Evolutionary conservation across 2,888 invertebrate genomes (phyloP).

Genomic region (Phania funesta): DNA sequence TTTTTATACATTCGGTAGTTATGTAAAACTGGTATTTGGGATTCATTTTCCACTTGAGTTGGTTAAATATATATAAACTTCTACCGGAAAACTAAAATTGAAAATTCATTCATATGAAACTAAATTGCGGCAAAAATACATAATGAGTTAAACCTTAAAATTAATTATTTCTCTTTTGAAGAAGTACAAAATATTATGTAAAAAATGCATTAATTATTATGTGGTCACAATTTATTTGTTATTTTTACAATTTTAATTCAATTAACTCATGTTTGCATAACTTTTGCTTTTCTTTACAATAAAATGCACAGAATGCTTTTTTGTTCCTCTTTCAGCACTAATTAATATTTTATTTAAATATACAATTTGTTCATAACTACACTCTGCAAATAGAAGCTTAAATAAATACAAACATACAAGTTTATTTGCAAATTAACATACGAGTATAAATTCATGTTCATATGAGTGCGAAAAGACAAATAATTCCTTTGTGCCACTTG

Average conservation of each 20-base stretch:
- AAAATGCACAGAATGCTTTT: not conserved
- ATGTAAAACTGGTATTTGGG: too few relatives aligned
- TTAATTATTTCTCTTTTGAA: too few relatives aligned
- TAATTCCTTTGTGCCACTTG: not conserved
- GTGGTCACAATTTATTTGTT: slow-evolving; percentile 28
- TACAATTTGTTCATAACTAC: slow-evolving; percentile 7
- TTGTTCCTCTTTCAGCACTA: slow-evolving; percentile 16
- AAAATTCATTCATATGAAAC: too few relatives aligned
- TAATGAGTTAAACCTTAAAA: too few relatives aligned
- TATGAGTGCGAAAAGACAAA: not conserved
- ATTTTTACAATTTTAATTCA: slow-evolving; percentile 43
- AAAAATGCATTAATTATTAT: slow-evolving; percentile 6
- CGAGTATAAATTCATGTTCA: slow-evolving; percentile 2
- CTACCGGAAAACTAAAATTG: too few relatives aligned
- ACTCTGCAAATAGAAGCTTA: not conserved
- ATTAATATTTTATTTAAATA: slow-evolving; percentile 56
- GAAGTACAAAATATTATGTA: not conserved
- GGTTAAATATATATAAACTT: too few relatives aligned
- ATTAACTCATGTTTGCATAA: slow-evolving; percentile 13
- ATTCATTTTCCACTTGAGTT: too few relatives aligned
- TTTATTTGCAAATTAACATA: not conserved
- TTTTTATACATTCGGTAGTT: too few relatives aligned
- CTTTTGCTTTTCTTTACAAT: not conserved
- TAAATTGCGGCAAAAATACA: too few relatives aligned
- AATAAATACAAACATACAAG: not conserved